Conservation (phyloP, 2,797 vertebrate species). For the Acrocephalus scirpaceus region DNA sequence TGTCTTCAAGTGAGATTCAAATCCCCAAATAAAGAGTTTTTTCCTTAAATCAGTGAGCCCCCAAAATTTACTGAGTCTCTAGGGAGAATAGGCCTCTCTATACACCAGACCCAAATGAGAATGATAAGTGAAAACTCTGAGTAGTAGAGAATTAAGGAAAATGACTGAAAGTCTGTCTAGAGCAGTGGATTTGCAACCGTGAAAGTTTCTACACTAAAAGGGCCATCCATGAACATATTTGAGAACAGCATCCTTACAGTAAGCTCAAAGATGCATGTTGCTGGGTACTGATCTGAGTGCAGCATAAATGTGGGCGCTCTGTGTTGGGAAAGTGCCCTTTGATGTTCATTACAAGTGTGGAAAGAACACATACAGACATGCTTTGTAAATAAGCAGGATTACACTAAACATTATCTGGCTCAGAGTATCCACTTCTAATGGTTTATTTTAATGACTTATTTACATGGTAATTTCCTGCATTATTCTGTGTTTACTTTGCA, state of each 20-base stretch:
- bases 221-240: neutral
- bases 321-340: neutral
- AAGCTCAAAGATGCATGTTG: neutral
- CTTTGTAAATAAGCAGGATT: neutral
- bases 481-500: neutral
- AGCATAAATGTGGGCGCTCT: neutral
- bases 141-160: neutral
- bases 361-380: neutral
- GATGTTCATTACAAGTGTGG: neutral
- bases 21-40: neutral
- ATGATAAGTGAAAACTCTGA: fast-evolving
- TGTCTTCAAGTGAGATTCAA: neutral
- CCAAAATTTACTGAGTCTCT: neutral
- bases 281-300: neutral
- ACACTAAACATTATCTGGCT: neutral
- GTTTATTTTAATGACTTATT: constrained; percentile 16
- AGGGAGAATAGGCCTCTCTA: neutral
- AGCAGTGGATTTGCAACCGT: neutral
- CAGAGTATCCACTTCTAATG: neutral
- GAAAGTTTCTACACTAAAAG: neutral
- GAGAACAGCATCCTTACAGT: neutral
- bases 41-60: neutral
- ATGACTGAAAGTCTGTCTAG: neutral
- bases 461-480: neutral
- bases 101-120: neutral